Percentiles rank a stretch among this genome's conserved stretches.
Conservation (phyloP, 2,888 invertebrate genomes). For the Caenorhabditis drosophilae region DNA sequence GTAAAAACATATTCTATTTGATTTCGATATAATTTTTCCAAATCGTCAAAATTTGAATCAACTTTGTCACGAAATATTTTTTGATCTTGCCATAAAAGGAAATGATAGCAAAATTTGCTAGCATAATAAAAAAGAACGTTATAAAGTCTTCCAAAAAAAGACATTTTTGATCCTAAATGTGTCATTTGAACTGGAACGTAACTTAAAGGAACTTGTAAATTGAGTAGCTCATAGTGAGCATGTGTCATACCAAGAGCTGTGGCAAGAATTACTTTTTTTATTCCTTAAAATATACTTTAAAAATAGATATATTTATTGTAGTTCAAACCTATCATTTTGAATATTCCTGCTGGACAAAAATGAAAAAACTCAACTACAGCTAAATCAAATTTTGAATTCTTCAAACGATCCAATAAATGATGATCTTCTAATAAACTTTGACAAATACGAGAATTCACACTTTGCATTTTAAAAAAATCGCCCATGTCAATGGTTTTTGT, state of each 20-base stretch:
- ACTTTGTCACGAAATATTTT: background rate
- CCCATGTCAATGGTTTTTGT: conserved; percentile 19
- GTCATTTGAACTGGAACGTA: conserved; percentile 35
- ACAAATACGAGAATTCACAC: conserved; percentile 30
- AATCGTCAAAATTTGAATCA: conserved; percentile 6
- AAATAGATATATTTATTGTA: background rate
- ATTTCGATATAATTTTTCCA: conserved; percentile 13
- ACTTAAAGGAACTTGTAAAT: conserved; percentile 20
- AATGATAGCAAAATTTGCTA: conserved; percentile 13
- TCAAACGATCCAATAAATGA: conserved; percentile 7
- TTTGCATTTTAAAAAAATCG: conserved; percentile 32
- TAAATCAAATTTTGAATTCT: conserved; percentile 20
- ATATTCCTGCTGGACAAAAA: conserved; percentile 35
- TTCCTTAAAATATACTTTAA: conserved; percentile 7
- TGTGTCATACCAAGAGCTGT: conserved; percentile 35
- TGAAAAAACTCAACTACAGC: conserved; percentile 31
- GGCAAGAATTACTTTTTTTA: conserved; percentile 27
- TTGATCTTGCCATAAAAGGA: conserved; percentile 6
- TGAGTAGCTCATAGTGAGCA: conserved; percentile 26
- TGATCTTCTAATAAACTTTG: conserved; percentile 16
- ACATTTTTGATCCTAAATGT: conserved; percentile 17
- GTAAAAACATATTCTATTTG: conserved; percentile 31
- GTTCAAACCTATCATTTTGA: conserved; percentile 4
- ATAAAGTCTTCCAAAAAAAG: conserved; percentile 15
- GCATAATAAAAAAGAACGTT: conserved; percentile 22